Conservation (phyloP, 2,888 invertebrate genomes). For the Acrobeloides nanus region DNA sequence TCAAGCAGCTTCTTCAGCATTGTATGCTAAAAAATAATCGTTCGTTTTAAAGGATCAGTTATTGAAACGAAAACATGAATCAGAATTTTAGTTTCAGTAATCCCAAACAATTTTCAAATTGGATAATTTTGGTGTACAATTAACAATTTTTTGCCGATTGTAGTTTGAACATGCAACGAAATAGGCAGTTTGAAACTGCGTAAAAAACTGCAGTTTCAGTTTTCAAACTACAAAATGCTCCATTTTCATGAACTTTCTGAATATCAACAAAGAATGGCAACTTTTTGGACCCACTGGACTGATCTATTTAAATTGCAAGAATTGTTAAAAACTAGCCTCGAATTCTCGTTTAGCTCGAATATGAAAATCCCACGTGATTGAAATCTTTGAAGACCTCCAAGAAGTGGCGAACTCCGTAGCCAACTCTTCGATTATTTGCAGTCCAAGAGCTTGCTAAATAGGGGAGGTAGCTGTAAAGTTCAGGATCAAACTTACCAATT, state of each 20-base stretch:
- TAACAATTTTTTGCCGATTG: too few species aligned
- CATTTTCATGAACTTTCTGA: too few species aligned
- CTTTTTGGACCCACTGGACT: too few species aligned
- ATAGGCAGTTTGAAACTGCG: too few species aligned
- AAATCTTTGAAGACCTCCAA: conserved; percentile 75
- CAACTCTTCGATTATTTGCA: conserved; percentile 72
- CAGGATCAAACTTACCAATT: conserved; percentile 17
- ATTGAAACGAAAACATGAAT: conserved; percentile 7
- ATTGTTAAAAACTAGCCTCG: conserved; percentile 60
- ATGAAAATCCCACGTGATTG: conserved; percentile 79
- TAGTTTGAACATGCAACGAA: too few species aligned
- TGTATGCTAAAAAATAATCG: conserved; percentile 58
- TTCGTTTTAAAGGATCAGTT: conserved; percentile 11
- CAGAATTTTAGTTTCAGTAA: too few species aligned
- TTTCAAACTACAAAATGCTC: too few species aligned
- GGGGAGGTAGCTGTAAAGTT: not conserved
- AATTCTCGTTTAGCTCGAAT: conserved; percentile 75
- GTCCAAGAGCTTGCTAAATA: conserved; percentile 71
- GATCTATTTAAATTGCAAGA: too few species aligned
- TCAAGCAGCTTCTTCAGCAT: conserved; percentile 74
- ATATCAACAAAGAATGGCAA: too few species aligned
- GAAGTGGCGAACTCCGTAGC: conserved; percentile 82
- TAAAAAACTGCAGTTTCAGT: too few species aligned
- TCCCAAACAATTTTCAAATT: too few species aligned
- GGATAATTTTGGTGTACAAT: too few species aligned